Evolutionary conservation across 1,140 invertebrate species (phyloP).

Genomic region (Scylla paramamosain): DNA sequence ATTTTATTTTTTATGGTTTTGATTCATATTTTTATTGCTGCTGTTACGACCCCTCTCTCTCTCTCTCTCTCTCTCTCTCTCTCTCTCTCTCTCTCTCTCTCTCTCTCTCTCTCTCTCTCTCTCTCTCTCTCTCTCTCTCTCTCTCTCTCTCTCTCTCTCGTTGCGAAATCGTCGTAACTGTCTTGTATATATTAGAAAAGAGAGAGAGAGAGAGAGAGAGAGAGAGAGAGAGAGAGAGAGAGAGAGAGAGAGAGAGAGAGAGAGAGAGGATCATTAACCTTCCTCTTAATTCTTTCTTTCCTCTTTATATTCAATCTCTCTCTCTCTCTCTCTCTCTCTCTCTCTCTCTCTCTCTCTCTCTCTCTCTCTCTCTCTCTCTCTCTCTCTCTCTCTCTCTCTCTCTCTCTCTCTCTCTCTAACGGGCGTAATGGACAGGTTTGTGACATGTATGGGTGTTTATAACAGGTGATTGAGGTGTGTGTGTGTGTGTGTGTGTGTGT

Average conservation of each 20-base stretch:
- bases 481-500: too few species aligned
- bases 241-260: too few species aligned
- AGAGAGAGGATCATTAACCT: background rate
- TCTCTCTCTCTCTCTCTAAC: too few species aligned
- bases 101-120: background rate
- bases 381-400: background rate
- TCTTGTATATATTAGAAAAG: background rate
- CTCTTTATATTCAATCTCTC: background rate
- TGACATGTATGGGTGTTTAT: too few species aligned
- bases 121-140: background rate
- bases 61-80: background rate
- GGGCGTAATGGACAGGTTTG: too few species aligned
- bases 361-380: background rate
- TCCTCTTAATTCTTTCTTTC: background rate
- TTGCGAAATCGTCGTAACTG: background rate
- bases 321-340: background rate
- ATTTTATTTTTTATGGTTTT: too few species aligned
- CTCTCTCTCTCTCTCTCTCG: constrained; percentile 7
- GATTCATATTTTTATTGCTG: too few species aligned
- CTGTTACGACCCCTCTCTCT: background rate
- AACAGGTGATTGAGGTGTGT: too few species aligned
- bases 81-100: background rate
- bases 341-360: constrained; percentile 17
- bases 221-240: too few species aligned
- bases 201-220: background rate